A percentile compares a stretch with the other conserved stretches of the same genome.
Conservation (phyloP, 2,113 vertebrate species). For the Vimba vimba region DNA sequence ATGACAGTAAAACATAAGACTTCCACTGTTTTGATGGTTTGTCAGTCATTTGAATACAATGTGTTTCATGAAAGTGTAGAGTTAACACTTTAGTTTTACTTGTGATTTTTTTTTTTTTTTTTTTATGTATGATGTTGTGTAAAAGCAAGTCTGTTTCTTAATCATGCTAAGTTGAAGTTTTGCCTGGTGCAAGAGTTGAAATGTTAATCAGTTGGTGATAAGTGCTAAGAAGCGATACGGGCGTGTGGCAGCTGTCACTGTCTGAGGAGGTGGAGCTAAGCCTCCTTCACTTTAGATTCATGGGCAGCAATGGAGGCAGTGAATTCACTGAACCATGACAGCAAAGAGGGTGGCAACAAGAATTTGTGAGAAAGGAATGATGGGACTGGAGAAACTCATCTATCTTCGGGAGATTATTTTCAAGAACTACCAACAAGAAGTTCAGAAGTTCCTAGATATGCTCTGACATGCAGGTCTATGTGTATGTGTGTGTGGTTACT, state of each 20-base stretch:
- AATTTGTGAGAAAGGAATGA: conserved; percentile 64
- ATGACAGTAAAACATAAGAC: not conserved
- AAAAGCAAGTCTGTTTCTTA: not conserved
- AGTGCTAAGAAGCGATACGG: conserved; percentile 66
- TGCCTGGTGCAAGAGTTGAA: conserved; percentile 4
- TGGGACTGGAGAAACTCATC: conserved; percentile 51
- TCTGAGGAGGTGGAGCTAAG: conserved; percentile 59
- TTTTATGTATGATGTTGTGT: not conserved
- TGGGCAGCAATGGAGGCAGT: conserved; percentile 55
- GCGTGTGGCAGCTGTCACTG: conserved; percentile 66
- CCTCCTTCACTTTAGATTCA: conserved; percentile 66
- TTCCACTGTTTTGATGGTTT: not conserved
- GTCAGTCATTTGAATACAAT: not conserved
- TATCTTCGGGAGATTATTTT: conserved; percentile 53
- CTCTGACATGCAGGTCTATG: not conserved
- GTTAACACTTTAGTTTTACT: not conserved
- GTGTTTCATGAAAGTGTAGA: not conserved
- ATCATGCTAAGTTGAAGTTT: conserved; percentile 13
- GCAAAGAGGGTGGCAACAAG: conserved; percentile 61
- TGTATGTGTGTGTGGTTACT: not conserved
- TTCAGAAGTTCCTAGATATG: conserved; percentile 38
- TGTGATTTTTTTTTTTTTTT: not conserved
- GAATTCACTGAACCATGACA: conserved; percentile 62
- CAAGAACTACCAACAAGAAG: conserved; percentile 29
- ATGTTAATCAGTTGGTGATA: conserved; percentile 64